phyloP scores from a whole-genome alignment of 2,888 invertebrate genomes.

The Apantesis nais region DNA sequence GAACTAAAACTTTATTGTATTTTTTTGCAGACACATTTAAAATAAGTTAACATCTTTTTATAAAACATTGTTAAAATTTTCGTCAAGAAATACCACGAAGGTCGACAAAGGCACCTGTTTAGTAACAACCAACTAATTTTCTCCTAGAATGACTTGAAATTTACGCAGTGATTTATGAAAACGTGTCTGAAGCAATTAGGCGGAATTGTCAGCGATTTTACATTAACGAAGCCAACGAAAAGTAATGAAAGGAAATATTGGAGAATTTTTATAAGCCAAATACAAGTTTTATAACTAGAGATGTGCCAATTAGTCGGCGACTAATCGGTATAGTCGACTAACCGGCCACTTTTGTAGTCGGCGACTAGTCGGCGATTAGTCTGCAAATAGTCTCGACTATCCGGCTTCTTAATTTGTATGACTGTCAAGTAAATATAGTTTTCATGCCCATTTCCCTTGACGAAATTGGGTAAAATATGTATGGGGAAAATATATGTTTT shows the following conservation, averaged over 20 bases:
- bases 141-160: constrained; percentile 46
- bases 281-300: no score
- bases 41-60: not conserved
- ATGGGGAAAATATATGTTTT: not conserved
- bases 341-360: no score
- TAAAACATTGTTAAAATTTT: not conserved
- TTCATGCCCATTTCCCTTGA: no score
- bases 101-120: not conserved
- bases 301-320: no score
- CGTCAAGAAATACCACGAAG: not conserved
- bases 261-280: not conserved
- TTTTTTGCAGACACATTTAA: no score
- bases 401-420: no score
- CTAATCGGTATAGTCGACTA: no score
- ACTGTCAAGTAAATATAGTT: no score
- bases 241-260: constrained; percentile 13
- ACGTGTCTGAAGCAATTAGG: constrained; percentile 45
- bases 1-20: no score
- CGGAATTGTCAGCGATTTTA: constrained; percentile 45
- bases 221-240: constrained; percentile 39
- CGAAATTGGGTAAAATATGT: no score
- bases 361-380: no score
- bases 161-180: constrained; percentile 47
- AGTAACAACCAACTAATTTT: constrained; percentile 36
- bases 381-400: no score